Conservation (phyloP, 2,113 vertebrate genomes). For the Sturnus vulgaris region DNA sequence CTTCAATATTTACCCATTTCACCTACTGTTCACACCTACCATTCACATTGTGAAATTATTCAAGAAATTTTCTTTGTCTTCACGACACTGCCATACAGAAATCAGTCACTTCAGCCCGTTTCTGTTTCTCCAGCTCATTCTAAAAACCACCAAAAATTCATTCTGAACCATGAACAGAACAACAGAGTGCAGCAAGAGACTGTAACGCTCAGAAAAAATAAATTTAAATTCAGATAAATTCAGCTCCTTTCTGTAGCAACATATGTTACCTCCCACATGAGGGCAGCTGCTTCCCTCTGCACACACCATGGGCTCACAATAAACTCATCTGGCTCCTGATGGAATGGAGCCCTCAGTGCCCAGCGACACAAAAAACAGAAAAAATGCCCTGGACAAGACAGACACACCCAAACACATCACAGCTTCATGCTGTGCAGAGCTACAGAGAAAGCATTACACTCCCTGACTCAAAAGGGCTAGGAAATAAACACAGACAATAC, state of each 20-base stretch:
- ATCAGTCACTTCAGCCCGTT: fast-evolving
- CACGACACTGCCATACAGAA: background rate
- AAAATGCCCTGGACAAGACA: background rate
- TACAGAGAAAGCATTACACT: background rate
- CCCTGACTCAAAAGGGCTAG: background rate
- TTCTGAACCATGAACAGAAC: background rate
- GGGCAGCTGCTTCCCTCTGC: background rate
- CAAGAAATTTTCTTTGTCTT: background rate
- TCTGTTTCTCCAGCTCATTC: background rate
- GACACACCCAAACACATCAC: background rate
- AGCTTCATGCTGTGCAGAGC: background rate
- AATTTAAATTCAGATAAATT: background rate
- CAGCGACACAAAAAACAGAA: background rate
- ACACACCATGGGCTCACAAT: fast-evolving
- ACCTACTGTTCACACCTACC: background rate
- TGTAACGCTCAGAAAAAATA: background rate
- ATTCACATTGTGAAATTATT: background rate
- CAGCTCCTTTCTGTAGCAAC: background rate
- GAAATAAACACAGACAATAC: background rate
- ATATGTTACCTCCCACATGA: background rate
- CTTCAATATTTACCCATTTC: background rate
- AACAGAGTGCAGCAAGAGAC: background rate
- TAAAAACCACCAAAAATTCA: background rate
- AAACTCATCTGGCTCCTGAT: background rate
- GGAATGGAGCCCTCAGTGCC: background rate